Conservation (phyloP, 2,888 invertebrate species). For the Drosophila nr. fundita region DNA sequence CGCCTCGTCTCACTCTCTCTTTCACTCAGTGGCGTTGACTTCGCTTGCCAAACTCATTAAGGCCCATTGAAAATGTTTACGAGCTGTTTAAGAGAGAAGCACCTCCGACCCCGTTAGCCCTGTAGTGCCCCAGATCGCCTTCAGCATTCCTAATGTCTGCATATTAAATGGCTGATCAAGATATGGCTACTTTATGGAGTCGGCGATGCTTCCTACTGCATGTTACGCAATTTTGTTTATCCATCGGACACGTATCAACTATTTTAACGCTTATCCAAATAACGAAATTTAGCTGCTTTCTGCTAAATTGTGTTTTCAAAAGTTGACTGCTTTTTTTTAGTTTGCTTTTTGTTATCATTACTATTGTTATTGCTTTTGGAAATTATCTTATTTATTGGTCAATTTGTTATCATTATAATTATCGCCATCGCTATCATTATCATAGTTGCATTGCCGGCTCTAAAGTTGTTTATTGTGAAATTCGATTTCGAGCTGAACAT, state of each 20-base stretch:
- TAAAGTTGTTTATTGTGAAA: slow-evolving; percentile 42
- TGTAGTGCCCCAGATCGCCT: not conserved
- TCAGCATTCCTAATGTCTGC: not conserved
- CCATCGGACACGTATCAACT: not conserved
- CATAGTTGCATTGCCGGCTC: slow-evolving; percentile 20
- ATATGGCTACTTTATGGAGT: not conserved
- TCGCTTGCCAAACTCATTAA: not conserved
- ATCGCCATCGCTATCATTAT: slow-evolving; percentile 15
- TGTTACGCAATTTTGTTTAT: not conserved
- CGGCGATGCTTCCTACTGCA: not conserved
- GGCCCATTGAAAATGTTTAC: not conserved
- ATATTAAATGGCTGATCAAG: not conserved
- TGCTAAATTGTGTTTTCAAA: not conserved
- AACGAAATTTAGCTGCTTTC: not conserved
- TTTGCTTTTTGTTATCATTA: slow-evolving; percentile 9
- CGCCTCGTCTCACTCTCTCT: not conserved
- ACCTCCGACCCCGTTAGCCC: not conserved
- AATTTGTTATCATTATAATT: slow-evolving; percentile 42
- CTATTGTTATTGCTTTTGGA: slow-evolving; percentile 39
- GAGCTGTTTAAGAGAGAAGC: not conserved
- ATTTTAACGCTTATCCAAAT: not conserved
- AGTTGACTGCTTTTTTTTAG: slow-evolving; percentile 6
- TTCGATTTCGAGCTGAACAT: slow-evolving; percentile 33
- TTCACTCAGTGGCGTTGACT: not conserved
- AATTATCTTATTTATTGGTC: slow-evolving; percentile 58